Conservation (phyloP, 1,140 invertebrate species). For the Hormaphis cornu region DNA sequence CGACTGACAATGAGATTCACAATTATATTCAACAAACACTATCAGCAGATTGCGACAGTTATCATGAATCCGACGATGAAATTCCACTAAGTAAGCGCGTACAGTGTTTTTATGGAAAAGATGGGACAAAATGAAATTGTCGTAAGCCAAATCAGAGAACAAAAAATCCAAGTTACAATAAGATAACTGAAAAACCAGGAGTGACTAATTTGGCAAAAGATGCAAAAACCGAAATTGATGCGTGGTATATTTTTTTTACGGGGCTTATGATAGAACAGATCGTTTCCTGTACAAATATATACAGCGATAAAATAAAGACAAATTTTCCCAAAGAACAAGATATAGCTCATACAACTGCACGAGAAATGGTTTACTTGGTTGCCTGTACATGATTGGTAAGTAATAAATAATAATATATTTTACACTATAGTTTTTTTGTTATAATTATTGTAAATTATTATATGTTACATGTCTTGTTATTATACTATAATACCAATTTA, state of each 20-base stretch:
- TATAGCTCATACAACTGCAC: neutral
- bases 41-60: neutral
- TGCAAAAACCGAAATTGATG: neutral
- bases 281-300: neutral
- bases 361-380: neutral
- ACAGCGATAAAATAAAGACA: neutral
- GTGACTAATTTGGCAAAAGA: neutral
- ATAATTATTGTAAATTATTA: neutral
- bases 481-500: neutral
- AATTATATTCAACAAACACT: constrained; percentile 15
- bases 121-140: neutral
- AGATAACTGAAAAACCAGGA: neutral
- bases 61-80: neutral
- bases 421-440: constrained; percentile 3
- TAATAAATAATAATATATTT: constrained; percentile 9
- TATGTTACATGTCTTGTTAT: neutral
- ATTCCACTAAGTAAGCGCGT: neutral
- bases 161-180: neutral
- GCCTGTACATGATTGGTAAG: neutral
- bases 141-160: neutral
- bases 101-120: neutral
- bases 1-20: neutral
- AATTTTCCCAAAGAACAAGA: neutral
- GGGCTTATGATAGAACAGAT: neutral
- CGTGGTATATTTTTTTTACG: neutral